These are phyloP conservation scores for Acrocephalus kingi DNA, from an alignment of 2,113 vertebrate genomes.

Conservation along the genomic window DNA sequence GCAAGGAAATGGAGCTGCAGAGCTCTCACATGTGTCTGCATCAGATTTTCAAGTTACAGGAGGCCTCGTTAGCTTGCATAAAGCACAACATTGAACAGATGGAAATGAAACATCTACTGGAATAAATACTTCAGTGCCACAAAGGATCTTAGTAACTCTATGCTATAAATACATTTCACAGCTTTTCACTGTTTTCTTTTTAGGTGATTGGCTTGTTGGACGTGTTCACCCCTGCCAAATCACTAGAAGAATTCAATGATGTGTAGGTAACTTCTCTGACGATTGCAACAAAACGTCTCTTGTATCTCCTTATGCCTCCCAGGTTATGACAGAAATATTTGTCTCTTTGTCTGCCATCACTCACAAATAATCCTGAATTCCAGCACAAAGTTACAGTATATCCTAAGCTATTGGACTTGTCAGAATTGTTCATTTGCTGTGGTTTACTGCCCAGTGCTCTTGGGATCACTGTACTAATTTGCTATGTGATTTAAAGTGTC, in stretches of 20 bases:
- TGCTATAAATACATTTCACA: background rate
- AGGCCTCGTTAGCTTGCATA: background rate
- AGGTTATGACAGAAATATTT: background rate
- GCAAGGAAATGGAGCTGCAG: background rate
- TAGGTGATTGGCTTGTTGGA: constrained; percentile 97
- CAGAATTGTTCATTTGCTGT: background rate
- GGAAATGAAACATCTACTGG: background rate
- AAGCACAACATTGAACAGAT: background rate
- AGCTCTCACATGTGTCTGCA: background rate
- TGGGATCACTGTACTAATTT: background rate
- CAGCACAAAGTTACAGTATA: background rate
- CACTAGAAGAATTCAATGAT: constrained; percentile 93
- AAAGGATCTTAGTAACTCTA: background rate
- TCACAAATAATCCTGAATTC: background rate
- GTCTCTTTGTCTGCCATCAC: background rate
- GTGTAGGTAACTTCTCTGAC: constrained; percentile 86
- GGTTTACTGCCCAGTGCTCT: background rate
- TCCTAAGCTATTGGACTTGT: background rate
- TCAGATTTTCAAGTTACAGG: background rate
- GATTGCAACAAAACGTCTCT: background rate
- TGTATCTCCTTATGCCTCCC: background rate
- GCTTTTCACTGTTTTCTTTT: constrained; percentile 20
- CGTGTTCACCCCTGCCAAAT: constrained; percentile 91
- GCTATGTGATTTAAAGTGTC: background rate
- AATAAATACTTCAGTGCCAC: background rate